A percentile compares a stretch with the other conserved stretches of the same genome.
Evolutionary conservation across 2,888 invertebrate genomes (phyloP).

Genomic region (Spisula solida): DNA sequence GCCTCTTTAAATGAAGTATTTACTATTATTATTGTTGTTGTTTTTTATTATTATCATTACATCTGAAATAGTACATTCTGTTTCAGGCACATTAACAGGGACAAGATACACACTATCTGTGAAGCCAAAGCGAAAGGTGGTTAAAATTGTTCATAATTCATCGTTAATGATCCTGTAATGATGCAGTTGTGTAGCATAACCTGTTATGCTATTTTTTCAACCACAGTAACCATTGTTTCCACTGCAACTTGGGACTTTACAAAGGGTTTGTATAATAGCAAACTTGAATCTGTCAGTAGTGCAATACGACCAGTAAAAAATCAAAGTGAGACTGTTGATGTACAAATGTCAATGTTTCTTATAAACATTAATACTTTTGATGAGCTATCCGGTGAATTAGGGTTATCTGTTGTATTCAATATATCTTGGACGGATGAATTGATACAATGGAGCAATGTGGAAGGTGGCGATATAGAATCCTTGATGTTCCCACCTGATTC

Average conservation of each 20-base stretch:
- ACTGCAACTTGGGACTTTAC: neutral
- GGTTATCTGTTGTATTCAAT: conserved; percentile 28
- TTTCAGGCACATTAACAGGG: no score
- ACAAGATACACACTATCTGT: no score
- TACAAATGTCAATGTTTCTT: conserved; percentile 36
- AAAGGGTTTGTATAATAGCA: neutral
- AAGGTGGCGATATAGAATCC: conserved; percentile 23
- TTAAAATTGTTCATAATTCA: no score
- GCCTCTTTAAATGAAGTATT: no score
- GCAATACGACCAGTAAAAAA: conserved; percentile 29
- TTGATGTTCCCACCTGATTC: conserved; percentile 37
- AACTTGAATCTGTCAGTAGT: conserved; percentile 20
- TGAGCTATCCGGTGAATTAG: conserved; percentile 55
- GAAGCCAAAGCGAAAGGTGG: no score
- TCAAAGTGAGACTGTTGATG: conserved; percentile 16
- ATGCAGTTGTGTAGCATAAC: no score
- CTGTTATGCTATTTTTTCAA: no score
- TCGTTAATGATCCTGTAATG: no score
- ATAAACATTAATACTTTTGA: conserved; percentile 56
- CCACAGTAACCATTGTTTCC: neutral
- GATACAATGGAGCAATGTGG: conserved; percentile 39
- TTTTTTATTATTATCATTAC: no score
- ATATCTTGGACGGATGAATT: conserved; percentile 56
- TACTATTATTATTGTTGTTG: no score
- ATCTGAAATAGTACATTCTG: no score